Evolutionary conservation across 2,888 invertebrate genomes (phyloP), one percentile per base, ranked within the genome.

Genomic region (Cheilosia pagana): DNA sequence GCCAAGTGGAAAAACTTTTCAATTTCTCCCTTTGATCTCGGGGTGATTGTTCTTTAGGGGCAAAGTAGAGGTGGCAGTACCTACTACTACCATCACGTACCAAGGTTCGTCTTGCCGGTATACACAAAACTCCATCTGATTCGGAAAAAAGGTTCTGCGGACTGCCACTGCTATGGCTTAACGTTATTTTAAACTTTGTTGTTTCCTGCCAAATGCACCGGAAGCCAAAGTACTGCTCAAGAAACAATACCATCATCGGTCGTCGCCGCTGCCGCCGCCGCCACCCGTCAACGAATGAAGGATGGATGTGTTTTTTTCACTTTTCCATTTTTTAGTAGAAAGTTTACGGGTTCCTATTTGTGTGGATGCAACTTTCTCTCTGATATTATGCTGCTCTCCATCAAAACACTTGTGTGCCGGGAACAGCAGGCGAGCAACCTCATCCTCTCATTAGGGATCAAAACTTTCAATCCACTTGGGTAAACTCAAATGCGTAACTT

Each of bases 1-100:
- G 85, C 81, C 81, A 81, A 81, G 85, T 81, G 75, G 85, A 81
- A 85, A 85, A 85, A 85, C 85, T 81, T 85, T 85, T 85, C 75
- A 81, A 81, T 85, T 85, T 81, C 59, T 48, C 83, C 65, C 85
- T 85, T 85, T 85, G 85, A 85, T 85, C 81, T 45, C n/a, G 71
- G 71, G 71, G 52, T 71, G 75, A 48, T 60, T 57, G 70, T 76
- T 81, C 52, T 65, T 55, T 68, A 59, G 63, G 71, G 62, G 55
- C 71, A 71, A 48, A 10, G 12, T 48, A 8, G 0, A 48, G 23
- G 43, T 43, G 62, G 43, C 8, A 28, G 28, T 28, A n/a, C n/a
- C n/a, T 60, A 35, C 25, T 60, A 31, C 43, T 25, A n/a, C 59
- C 48, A 50, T 39, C 48, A 28, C 23, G 39, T 25, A 25, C 31